These are phyloP conservation scores for Myotis pilosus DNA, from an alignment of 2,797 vertebrate species.

Conservation along the genomic window DNA sequence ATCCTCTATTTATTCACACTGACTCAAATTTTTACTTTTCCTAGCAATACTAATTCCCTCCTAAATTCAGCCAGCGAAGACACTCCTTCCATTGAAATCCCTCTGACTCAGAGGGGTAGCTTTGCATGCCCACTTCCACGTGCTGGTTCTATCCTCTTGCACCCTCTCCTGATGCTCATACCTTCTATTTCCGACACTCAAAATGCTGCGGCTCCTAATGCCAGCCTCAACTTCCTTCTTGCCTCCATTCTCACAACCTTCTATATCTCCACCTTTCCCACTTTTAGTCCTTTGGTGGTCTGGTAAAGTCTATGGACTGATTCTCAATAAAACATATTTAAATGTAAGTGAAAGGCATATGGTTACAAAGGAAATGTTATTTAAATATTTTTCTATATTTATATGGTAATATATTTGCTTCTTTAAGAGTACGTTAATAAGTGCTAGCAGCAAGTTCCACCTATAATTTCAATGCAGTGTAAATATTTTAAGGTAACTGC, in stretches of 20 bases:
- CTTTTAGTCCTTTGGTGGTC: background rate
- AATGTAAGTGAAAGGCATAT: background rate
- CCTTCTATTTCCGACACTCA: background rate
- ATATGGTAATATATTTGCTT: background rate
- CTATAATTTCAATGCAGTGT: background rate
- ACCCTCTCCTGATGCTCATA: background rate
- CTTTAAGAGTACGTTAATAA: background rate
- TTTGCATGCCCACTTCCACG: background rate
- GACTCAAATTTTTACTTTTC: background rate
- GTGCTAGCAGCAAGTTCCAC: background rate
- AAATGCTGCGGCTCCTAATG: background rate
- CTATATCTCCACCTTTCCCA: background rate
- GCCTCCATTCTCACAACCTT: background rate
- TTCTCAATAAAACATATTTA: conserved; percentile 8
- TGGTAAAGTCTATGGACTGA: background rate
- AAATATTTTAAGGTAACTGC: background rate
- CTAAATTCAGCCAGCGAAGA: background rate
- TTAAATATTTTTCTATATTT: background rate
- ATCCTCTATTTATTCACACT: background rate
- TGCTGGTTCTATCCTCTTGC: background rate
- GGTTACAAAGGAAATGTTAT: background rate
- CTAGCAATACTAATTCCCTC: background rate
- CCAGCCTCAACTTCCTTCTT: background rate
- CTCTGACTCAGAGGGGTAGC: background rate
- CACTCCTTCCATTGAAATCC: background rate